Conservation (phyloP, 2,113 vertebrate species). For the Australoheros scitulus region DNA sequence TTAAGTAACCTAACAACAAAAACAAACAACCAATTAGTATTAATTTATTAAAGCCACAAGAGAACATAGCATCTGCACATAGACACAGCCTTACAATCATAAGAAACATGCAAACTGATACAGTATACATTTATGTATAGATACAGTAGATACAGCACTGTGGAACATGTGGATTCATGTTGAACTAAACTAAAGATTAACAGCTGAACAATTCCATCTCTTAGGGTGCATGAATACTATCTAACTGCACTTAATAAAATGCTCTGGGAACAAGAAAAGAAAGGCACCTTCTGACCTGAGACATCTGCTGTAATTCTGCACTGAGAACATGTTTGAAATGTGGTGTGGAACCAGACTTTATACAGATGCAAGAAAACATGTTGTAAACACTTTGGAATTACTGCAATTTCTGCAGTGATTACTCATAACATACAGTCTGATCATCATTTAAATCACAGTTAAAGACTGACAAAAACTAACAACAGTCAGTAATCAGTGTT, state of each 20-base stretch:
- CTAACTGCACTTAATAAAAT: neutral
- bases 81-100: neutral
- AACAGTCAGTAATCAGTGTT: neutral
- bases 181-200: neutral
- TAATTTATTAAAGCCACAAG: neutral
- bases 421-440: neutral
- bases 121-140: neutral
- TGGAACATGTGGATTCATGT: neutral
- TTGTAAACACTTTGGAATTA: conserved; percentile 11
- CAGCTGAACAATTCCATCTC: neutral
- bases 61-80: accelerated
- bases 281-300: conserved; percentile 3
- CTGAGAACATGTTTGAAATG: neutral
- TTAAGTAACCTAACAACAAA: neutral
- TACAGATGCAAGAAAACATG: neutral
- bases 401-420: neutral
- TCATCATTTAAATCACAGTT: neutral
- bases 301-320: neutral
- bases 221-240: neutral
- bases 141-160: neutral
- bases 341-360: neutral
- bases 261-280: neutral
- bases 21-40: neutral
- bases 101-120: neutral
- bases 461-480: neutral